Percentiles rank a stretch among this genome's conserved stretches.
These are phyloP conservation scores for Platorchestia sp. DNA, from an alignment of 1,140 invertebrate genomes.

Conservation along the genomic window DNA sequence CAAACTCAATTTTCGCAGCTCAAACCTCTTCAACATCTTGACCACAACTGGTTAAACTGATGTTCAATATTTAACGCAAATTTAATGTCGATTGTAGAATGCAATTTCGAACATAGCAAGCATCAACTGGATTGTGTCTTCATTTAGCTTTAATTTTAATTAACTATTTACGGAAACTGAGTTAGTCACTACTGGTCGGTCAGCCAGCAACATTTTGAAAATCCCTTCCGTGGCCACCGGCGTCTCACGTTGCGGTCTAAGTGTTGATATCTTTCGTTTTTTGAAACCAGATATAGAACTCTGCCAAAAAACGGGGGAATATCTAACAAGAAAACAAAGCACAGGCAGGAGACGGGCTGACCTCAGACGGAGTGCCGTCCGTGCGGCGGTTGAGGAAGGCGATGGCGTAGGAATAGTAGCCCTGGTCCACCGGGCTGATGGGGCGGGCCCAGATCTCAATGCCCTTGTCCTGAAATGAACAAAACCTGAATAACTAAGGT, in stretches of 20 bases:
- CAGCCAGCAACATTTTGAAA: too few relatives aligned
- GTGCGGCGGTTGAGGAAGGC: constrained; percentile 75
- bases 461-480: constrained; percentile 70
- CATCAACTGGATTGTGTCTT: background rate
- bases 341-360: background rate
- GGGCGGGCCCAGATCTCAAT: constrained; percentile 74
- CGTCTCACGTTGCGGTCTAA: background rate
- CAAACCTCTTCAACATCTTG: too few relatives aligned
- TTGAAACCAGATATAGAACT: background rate
- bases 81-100: too few relatives aligned
- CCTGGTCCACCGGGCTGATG: constrained; percentile 70
- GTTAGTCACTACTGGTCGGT: too few relatives aligned
- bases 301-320: background rate
- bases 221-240: too few relatives aligned
- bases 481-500: background rate
- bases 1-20: too few relatives aligned
- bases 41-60: too few relatives aligned
- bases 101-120: too few relatives aligned
- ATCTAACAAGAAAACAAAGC: background rate
- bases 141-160: background rate
- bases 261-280: too few relatives aligned
- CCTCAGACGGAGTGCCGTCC: constrained; percentile 75
- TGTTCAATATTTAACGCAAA: too few relatives aligned
- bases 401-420: constrained; percentile 73
- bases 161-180: too few relatives aligned